Evolutionary conservation across 92 coral and sea anemone genomes (phyloP).

Genomic region (Epizoanthus illoricatus): DNA sequence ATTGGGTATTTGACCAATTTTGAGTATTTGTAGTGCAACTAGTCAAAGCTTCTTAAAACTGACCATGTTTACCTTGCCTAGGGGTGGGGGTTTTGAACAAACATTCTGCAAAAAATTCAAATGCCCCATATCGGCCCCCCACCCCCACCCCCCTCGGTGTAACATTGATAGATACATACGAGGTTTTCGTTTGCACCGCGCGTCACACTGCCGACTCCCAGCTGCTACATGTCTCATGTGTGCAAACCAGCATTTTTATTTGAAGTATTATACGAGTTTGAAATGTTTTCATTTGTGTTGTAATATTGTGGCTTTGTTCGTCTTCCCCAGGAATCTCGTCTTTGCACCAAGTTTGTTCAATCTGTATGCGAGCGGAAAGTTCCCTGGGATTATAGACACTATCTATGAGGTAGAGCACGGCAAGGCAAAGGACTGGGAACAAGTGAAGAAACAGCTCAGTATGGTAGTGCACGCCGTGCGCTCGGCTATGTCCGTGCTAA

Average conservation of each 20-base stretch:
- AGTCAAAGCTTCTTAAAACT: no score
- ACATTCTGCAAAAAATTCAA: background rate
- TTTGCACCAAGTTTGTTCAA: constrained; percentile 72
- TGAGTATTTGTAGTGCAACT: no score
- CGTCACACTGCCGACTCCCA: no score
- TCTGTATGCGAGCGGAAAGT: constrained; percentile 57
- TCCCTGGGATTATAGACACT: constrained; percentile 87
- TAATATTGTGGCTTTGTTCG: background rate
- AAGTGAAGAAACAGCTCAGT: constrained; percentile 71
- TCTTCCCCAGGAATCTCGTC: constrained; percentile 65
- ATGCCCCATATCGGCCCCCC: no score
- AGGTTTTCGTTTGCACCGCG: background rate
- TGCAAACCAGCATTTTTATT: background rate
- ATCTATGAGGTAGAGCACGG: constrained; percentile 53
- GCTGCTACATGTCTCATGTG: background rate
- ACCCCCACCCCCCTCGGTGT: no score
- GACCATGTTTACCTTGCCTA: no score
- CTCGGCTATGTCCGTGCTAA: constrained; percentile 56
- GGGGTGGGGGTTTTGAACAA: background rate
- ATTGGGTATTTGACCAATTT: no score
- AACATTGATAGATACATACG: no score
- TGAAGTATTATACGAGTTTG: background rate
- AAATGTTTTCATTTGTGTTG: background rate
- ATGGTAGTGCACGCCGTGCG: constrained; percentile 74
- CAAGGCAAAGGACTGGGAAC: constrained; percentile 63